phyloP scores from a whole-genome alignment of 2,888 invertebrate genomes.

The Aleiodes leptofemur region DNA sequence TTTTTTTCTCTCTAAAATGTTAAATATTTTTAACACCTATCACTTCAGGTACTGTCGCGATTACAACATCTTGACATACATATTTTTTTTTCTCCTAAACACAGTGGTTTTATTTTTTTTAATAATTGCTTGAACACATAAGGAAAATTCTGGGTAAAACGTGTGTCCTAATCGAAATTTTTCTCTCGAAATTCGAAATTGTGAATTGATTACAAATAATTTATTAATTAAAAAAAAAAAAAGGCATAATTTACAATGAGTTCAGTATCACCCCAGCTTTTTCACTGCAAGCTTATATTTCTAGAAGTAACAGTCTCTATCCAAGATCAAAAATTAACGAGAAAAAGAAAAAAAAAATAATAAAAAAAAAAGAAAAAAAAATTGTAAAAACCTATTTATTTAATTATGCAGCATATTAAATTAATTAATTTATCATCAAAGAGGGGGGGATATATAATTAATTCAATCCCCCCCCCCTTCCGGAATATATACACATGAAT shows the following conservation, averaged over 20 bases:
- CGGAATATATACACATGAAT: too few relatives aligned
- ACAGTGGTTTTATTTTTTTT: neutral
- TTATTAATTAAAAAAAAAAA: too few relatives aligned
- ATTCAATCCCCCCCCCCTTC: too few relatives aligned
- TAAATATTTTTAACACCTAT: slow-evolving; percentile 10
- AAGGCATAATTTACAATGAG: too few relatives aligned
- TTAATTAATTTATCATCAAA: neutral
- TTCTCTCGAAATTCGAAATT: too few relatives aligned
- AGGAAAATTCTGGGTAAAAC: too few relatives aligned
- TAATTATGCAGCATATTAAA: slow-evolving; percentile 1
- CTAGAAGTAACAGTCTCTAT: slow-evolving; percentile 18
- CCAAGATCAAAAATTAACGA: neutral
- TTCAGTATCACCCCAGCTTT: too few relatives aligned
- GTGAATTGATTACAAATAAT: too few relatives aligned
- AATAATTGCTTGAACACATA: slow-evolving; percentile 15
- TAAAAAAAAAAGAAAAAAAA: neutral
- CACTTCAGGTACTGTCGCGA: slow-evolving; percentile 24
- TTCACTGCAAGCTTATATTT: slow-evolving; percentile 12
- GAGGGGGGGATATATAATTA: neutral
- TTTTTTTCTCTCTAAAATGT: slow-evolving; percentile 7
- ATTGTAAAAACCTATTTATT: neutral
- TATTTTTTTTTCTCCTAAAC: slow-evolving; percentile 5
- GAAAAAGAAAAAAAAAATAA: neutral
- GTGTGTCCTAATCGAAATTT: too few relatives aligned
- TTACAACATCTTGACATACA: slow-evolving; percentile 28